Evolutionary conservation across 2,113 vertebrate species (phyloP).

Genomic region (Corythaeola cristata): DNA sequence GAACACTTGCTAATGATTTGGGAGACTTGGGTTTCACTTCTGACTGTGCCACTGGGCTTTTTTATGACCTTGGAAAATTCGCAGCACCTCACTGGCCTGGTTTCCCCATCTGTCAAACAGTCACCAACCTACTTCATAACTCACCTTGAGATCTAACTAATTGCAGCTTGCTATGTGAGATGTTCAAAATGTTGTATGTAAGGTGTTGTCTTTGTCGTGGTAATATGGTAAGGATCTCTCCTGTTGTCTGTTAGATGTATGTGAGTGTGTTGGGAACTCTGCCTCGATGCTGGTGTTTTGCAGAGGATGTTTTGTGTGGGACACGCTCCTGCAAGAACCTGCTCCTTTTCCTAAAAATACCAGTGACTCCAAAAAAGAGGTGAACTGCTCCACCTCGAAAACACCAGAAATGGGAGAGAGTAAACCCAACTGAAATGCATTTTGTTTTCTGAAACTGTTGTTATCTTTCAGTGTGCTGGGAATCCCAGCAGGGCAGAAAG

Average conservation of each 20-base stretch:
- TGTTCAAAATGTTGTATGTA: background rate
- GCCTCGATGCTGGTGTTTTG: background rate
- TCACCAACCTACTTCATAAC: background rate
- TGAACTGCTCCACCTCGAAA: background rate
- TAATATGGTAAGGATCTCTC: background rate
- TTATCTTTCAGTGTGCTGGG: background rate
- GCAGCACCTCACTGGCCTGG: background rate
- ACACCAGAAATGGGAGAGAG: background rate
- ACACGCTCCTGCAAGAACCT: background rate
- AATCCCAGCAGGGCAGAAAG: background rate
- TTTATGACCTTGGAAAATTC: background rate
- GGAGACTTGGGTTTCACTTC: background rate
- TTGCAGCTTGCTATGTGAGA: background rate
- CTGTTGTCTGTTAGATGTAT: background rate
- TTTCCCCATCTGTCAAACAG: conserved; percentile 30
- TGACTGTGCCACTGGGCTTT: background rate
- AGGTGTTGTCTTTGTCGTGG: conserved; percentile 7
- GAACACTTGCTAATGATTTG: background rate
- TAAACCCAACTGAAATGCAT: background rate
- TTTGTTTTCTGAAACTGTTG: background rate
- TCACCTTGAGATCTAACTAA: conserved; percentile 4
- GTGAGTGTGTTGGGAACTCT: background rate
- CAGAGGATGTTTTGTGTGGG: background rate
- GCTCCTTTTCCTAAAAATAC: background rate
- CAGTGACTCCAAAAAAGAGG: background rate